A percentile compares a stretch with the other conserved stretches of the same genome.
Conservation (phyloP, 37 sponge, comb jelly and placozoan genomes). For the Tethya wilhelma region DNA sequence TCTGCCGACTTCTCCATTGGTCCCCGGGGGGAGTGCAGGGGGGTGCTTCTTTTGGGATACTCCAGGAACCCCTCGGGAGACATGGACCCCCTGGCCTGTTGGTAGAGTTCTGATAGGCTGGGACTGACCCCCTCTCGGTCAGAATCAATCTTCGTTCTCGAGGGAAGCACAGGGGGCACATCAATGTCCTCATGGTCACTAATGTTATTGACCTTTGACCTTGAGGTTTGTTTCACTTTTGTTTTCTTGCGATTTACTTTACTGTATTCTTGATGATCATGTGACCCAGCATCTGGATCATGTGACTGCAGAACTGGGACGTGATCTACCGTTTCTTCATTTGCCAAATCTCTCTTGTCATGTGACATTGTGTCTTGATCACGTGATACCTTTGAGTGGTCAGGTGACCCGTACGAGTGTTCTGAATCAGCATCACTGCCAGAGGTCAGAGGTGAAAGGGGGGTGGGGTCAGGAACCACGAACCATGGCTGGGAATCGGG, state of each 20-base stretch:
- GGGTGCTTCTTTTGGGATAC: neutral
- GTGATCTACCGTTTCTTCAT: neutral
- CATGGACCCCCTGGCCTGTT: neutral
- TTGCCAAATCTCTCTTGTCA: neutral
- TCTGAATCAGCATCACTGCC: constrained; percentile 10
- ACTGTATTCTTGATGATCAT: neutral
- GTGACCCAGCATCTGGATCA: too few species aligned
- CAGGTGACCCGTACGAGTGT: neutral
- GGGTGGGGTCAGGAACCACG: neutral
- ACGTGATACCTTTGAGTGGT: neutral
- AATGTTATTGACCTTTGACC: too few species aligned
- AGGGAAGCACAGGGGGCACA: too few species aligned
- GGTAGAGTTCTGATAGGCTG: neutral
- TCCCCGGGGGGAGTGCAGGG: neutral
- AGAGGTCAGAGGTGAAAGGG: constrained; percentile 10
- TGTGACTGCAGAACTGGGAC: neutral
- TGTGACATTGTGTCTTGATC: neutral
- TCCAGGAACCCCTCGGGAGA: too few species aligned
- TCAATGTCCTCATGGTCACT: too few species aligned
- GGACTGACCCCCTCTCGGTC: too few species aligned
- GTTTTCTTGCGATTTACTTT: neutral
- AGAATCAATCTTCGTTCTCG: too few species aligned
- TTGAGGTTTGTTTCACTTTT: neutral
- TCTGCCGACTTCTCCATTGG: neutral
- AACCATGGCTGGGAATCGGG: constrained; percentile 8